Evolutionary conservation across 1,140 invertebrate genomes (phyloP), one percentile per base, ranked within the genome.

Genomic region (Potamilus streckersoni): DNA sequence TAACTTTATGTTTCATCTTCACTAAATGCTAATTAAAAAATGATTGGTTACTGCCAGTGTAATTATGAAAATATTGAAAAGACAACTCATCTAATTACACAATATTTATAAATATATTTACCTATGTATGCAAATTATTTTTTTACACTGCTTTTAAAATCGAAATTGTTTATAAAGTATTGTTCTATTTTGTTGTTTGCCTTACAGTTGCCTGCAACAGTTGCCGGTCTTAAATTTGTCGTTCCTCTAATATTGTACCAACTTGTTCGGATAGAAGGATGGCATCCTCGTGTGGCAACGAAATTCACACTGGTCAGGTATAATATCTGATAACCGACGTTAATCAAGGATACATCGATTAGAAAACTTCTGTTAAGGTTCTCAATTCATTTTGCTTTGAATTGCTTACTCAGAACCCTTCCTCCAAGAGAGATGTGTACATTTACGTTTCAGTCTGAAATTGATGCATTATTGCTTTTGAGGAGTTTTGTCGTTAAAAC

Each of bases 291-390:
- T 17, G 82, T 80, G 31, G 82, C 80, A 64, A 71, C 82, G 38
- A 86, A 87, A 77, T 16, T 84, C 1, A 82, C 80, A 15, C 61
- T 87, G 8, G 73, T 79, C 49, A 84, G 86, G 84, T 84, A 65
- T 59, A 60, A n/a, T 11, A 4, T 19, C 19, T 65, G 38, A 31
- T n/a, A 65, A n/a, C 13, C 31, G 2, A 38, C 16, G 31, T 73
- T 61, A 20, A 38, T 49, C 1, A 23, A 19, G 1, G 62, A 31
- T 12, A 56, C 5, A 14, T 31, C 56, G 13, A 17, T 31, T 31
- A n/a, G 12, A 20, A 16, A 8, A 20, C n/a, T 31, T 6, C 20
- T 59, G 15, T 61, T 2, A 71, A 27, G 19, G 13, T 17, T 16
- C n/a, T 6, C 13, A 58, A 3, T 20, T 5, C 20, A 3, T 67